A percentile compares a stretch with the other conserved stretches of the same genome.
Conservation (phyloP, 2,113 vertebrate species). For the Trematocara variabile region DNA sequence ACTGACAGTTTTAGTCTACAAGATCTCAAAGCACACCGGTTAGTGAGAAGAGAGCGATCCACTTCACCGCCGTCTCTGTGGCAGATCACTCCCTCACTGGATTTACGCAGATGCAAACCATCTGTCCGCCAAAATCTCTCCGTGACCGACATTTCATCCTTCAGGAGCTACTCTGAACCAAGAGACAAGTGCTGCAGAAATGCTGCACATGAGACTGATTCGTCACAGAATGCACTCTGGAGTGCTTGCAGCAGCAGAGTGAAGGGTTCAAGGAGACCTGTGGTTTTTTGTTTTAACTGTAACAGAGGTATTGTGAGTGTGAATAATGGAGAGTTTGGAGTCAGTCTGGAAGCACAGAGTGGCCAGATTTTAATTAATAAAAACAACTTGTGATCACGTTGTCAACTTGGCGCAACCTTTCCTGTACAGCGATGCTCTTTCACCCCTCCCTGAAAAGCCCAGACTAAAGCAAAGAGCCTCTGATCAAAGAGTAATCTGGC, state of each 20-base stretch:
- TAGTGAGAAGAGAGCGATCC: background rate
- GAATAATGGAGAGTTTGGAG: background rate
- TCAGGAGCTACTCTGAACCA: background rate
- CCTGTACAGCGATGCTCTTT: background rate
- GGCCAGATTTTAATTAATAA: background rate
- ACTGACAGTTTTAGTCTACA: background rate
- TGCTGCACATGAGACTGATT: background rate
- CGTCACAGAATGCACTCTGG: background rate
- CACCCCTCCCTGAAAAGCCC: background rate
- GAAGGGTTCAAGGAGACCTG: background rate
- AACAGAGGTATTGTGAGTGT: background rate
- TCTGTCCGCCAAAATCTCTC: background rate
- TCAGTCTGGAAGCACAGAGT: background rate
- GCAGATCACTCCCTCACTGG: background rate
- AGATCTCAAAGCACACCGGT: slow-evolving; percentile 10
- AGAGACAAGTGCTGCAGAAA: background rate
- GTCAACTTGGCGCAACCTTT: background rate
- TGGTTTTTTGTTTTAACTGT: background rate
- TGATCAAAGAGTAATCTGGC: background rate
- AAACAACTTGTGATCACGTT: background rate
- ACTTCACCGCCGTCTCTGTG: background rate
- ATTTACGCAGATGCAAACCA: background rate
- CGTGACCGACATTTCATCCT: background rate
- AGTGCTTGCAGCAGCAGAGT: background rate
- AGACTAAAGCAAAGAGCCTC: background rate